Base-by-base conservation (phyloP, 1,140 invertebrate species). In the Halictus rubicundus region DNA sequence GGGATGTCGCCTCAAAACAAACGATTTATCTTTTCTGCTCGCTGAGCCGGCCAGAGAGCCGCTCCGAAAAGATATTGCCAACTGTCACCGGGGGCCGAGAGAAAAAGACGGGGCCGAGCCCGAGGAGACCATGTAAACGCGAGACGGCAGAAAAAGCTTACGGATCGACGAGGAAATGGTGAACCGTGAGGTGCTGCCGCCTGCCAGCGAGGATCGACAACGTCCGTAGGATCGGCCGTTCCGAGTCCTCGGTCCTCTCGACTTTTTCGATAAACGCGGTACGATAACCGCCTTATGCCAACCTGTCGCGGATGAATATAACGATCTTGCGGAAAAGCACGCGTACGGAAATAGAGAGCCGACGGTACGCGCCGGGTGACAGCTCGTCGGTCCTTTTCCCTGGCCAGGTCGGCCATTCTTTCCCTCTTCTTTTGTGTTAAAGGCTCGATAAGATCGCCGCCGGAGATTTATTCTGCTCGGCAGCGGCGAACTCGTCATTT, bases 1-100 rank as follows among this genome's bases (percentile, higher is more conserved):
- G 65, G 27, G 61, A 61, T 59, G 88, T 80, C 84, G 80, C 81
- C 87, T 89, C 84, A 89, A 91, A 92, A 91, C 89, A 92, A 92
- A 82, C 91, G 86, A 92, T 92, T 91, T 92, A 89, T 92, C 89
- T 91, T 91, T 90, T 90, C 86, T 89, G 85, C 84, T 87, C 87
- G 69, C 78, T 87, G 87, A 89, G 86, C 87, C 89, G 86, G 87
- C 84, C 81, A 89, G 83, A 89, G 90, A 87, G 90, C 78, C 79
- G 85, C 74, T 75, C 70, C 82, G 79, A 87, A 73, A 89, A 89
- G 83, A 91, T 88, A 88, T 91, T 70, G 84, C 83, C 76, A 61
- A 52, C 79, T 85, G 79, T 87, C 85, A 86, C 19, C 23, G 61
- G 73, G 70, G 71, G 52, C 60, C 68, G 78, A 86, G 76, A 86